Evolutionary conservation across 2,797 vertebrate genomes (phyloP), one percentile per base, ranked within the genome.

Genomic region (Ciconia nigra): DNA sequence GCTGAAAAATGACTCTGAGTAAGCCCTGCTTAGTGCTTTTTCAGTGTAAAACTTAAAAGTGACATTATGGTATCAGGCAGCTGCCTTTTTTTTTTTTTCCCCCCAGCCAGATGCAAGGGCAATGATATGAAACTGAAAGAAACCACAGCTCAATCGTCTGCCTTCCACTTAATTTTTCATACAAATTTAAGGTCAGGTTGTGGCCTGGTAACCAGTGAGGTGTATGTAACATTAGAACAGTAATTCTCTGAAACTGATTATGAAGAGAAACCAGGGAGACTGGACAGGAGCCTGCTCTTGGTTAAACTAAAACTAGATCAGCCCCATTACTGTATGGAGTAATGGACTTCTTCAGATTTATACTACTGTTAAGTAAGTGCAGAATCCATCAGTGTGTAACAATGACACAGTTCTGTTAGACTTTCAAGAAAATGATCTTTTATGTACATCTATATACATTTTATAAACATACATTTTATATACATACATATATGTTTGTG

Each of bases 101-200:
- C 52, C 52, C 47, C 76, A 15, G 17, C 96, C 97, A 97, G 97
- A 97, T 97, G 97, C 82, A 76, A 97, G 59, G 90, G 94, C 87
- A 97, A 92, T 96, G 96, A 96, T 90, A 97, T 98, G 97, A 98
- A 98, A 95, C 91, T 97, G 98, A 98, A 97, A 97, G 96, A 98
- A 98, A 98, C 98, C 98, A 98, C 97, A 98, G 96, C 97, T 98
- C 97, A 97, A 65, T 97, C 91, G 28, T 96, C 96, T 97, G 96
- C 95, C 97, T 98, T 98, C 97, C 98, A 98, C 98, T 98, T 98
- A 98, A 98, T 98, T 98, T 98, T 98, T 98, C 98, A 98, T 98
- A 97, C 96, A 98, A 98, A 98, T 98, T 97, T 97, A 98, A 98
- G 97, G 97, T 98, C 98, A 97, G 90, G 81, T 74, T 96, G 61